Evolutionary conservation across 2,797 vertebrate genomes (phyloP), one percentile per base, ranked within the genome.

Genomic region (Cephalopachus bancanus): DNA sequence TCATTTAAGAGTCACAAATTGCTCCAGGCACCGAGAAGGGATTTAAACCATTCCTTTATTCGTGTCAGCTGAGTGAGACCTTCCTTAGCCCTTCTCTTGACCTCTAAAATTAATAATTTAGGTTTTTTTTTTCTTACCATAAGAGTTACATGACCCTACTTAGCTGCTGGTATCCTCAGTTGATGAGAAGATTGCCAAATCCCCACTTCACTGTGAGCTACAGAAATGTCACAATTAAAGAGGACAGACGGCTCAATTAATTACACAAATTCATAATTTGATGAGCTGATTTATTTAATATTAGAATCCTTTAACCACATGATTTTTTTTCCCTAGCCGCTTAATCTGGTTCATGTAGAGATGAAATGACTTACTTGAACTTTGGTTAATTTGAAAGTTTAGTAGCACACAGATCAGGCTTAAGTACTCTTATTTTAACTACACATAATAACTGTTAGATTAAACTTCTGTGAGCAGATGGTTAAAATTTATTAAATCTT

Each of bases 351-450:
- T 84, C 74, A 92, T 88, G 37, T 83, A 81, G n/a, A 83, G 33
- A 84, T 84, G 16, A 95, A 92, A 91, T 94, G 53, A 76, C 44
- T 93, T 87, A 95, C 81, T 93, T 69, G 83, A 96, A 94, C 7
- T 93, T 89, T 3, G 49, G 26, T 83, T 79, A 89, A 95, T 94
- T 95, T 95, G 69, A 80, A 96, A 93, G 84, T 53, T 92, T 89
- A 93, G 33, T n/a, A 49, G 76, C 83, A 75, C 72, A 71, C 51
- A 69, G 37, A 57, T 57, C 28, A 67, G 12, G 14, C 12, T 80
- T 85, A 81, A 93, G 69, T 57, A n/a, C n/a, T 72, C 49, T 81
- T 89, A 64, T 79, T 37, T 37, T 90, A 28, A 44, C 5, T 26
- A 3, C 17, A 88, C 62, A 30, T 89, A 83, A 67, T 95, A 0